Base-by-base conservation (phyloP, 2,888 invertebrate species). In the Chouioia cunea region DNA sequence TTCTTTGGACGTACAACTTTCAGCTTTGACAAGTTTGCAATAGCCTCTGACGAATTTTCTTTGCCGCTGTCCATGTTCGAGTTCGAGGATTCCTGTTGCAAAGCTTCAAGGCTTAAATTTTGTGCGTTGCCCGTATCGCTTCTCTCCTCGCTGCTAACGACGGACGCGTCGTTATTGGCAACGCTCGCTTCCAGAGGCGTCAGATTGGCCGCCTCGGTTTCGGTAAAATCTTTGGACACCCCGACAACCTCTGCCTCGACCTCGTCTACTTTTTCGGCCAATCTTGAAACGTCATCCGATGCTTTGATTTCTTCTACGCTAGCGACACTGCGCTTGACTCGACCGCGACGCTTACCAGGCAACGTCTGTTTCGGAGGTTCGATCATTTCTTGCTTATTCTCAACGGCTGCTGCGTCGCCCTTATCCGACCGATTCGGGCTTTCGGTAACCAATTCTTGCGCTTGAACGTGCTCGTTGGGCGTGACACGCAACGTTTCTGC, bases 51-150 rank as follows among this genome's bases (percentile, higher is more conserved):
- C 0, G 85, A 81, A 57, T 85, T 85, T 70, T 85, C 85, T 43
- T 85, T 85, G 0, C 85, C 85, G n/a, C 85, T 85, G 72, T 85
- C 85, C 62, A 83, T 78, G 46, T 83, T 80, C 0, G 85, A 84
- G 44, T 82, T 83, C 18, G 79, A 79, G 0, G 81, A 83, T 59
- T 85, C 85, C 54, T 80, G 79, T 47, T 83, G 85, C 16, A 84
- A 64, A 20, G 81, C 77, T 23, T 81, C 82, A 10, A 82, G 74
- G 57, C 71, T 80, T 48, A 79, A 52, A 57, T 79, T 79, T 44
- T 77, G 78, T 10, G 77, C 75, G 20, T 54, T 66, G 15, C 65
- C 53, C 8, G 65, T 63, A 8, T 70, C 16, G 57, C 22, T 64
- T 59, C 48, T 16, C 18, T 36, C 36, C 36, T 36, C 36, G 36